Evolutionary conservation across 2,113 vertebrate genomes (phyloP), one percentile per base, ranked within the genome.

Genomic region (Rhagologus leucostigma): DNA sequence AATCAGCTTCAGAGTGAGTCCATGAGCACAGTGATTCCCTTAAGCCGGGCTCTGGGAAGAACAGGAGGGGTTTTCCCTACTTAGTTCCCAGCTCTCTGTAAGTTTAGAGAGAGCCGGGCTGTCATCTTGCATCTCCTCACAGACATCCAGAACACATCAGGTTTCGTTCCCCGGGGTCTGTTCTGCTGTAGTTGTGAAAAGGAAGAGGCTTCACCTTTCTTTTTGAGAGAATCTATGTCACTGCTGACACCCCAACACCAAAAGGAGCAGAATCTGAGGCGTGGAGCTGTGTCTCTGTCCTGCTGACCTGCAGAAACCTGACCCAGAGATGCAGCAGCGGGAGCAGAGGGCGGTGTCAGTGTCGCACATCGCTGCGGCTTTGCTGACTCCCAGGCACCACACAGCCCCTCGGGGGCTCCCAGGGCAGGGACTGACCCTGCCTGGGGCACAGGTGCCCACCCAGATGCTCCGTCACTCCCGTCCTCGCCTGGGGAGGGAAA

Each of bases 191-290:
- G 21, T 4, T 39, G 35, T 46, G 87, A 85, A 26, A 44, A 44
- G 15, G 18, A 49, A 78, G 35, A 44, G 21, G 14, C 32, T 70
- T 73, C 44, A 19, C 39, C 11, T 63, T 39, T 47, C 47, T 50
- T 5, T 77, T 44, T 15, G 26, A 62, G 42, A 4, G 12, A 20
- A 15, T 11, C 15, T 13, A 2, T 32, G 33, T 11, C 63, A 35
- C n/a, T 55, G 78, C 19, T 49, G 16, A 35, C n/a, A 18, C 8
- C 60, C 39, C 26, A 6, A 9, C 33, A 21, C 17, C 11, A 26
- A 32, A 13, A 4, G 1, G 8, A 39, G 49, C 27, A 11, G 50
- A 10, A 26, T 26, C 12, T 2, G 44, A 7, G 6, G 11, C 5
- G 32, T 18, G 63, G 10, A 33, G 44, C 35, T 17, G 49, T 6